Percentiles rank a stretch among this genome's conserved stretches.
Conservation (phyloP, 2,797 vertebrate species). For the Acestrorhynchus altus region DNA sequence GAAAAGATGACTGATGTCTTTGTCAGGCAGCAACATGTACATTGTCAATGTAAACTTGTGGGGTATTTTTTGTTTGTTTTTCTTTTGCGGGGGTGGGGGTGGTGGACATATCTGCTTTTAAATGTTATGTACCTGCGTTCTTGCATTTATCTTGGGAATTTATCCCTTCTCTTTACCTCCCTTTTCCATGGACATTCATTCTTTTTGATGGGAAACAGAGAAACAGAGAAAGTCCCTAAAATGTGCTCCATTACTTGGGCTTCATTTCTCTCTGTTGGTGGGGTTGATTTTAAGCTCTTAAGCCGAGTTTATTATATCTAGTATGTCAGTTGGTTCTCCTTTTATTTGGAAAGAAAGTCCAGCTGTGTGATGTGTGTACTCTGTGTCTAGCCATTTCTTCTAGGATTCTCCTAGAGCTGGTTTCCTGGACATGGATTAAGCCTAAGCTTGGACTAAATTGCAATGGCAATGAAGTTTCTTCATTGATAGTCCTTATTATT, state of each 20-base stretch:
- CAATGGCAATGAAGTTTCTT: neutral
- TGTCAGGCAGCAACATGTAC: slow-evolving; percentile 23
- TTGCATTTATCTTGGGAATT: slow-evolving; percentile 1
- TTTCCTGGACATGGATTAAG: neutral
- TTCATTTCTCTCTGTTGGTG: slow-evolving; percentile 3
- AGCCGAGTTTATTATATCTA: neutral
- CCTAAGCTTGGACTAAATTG: neutral
- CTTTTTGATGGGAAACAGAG: neutral
- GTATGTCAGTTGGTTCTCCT: neutral
- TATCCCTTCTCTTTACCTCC: slow-evolving; percentile 9
- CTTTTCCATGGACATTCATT: neutral
- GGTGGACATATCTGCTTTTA: slow-evolving; percentile 22
- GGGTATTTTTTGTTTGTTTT: slow-evolving; percentile 23
- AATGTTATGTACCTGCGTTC: slow-evolving; percentile 20
- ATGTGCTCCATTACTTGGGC: neutral
- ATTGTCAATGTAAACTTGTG: slow-evolving; percentile 37
- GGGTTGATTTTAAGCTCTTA: neutral
- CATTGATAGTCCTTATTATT: neutral
- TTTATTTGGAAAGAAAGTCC: neutral
- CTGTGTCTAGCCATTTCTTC: neutral
- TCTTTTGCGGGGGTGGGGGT: too few species aligned
- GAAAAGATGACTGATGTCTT: slow-evolving; percentile 18
- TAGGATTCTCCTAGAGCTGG: neutral
- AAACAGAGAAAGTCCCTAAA: neutral
- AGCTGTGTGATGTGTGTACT: neutral